Evolutionary conservation across 1,140 invertebrate genomes (phyloP).

Genomic region (Tyrophagus putrescentiae): DNA sequence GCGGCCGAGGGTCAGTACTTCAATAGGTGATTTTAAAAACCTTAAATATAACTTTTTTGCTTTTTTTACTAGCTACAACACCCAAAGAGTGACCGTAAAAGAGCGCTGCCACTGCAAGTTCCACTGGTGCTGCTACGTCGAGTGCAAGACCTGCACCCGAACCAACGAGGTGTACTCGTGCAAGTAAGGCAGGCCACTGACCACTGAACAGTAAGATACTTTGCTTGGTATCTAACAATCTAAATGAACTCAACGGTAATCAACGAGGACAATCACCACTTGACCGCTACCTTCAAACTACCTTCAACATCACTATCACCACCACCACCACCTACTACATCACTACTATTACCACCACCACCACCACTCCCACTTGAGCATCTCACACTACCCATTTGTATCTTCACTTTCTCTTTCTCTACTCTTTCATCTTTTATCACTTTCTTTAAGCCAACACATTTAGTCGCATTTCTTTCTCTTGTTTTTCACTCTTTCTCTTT

Average conservation of each 20-base stretch:
- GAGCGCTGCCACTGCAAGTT: constrained; percentile 66
- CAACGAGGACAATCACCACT: too few species aligned
- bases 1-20: constrained; percentile 59
- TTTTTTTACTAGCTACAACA: constrained; percentile 48
- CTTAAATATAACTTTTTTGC: neutral
- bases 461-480: neutral
- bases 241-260: neutral
- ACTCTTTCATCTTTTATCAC: too few species aligned
- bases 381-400: too few species aligned
- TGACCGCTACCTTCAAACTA: neutral
- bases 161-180: constrained; percentile 42
- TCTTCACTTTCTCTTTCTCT: too few species aligned
- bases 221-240: neutral
- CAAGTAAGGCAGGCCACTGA: constrained; percentile 33
- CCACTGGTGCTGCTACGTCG: constrained; percentile 49
- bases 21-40: neutral
- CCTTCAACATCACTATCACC: too few species aligned
- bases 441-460: too few species aligned
- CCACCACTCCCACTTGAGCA: too few species aligned
- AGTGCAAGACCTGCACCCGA: constrained; percentile 47
- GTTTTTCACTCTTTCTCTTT: neutral
- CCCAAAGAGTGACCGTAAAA: constrained; percentile 43
- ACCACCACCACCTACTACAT: too few species aligned
- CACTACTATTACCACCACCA: too few species aligned
- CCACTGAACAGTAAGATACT: neutral